Conservation (phyloP, 1,140 invertebrate species). For the Rhyzopertha dominica region DNA sequence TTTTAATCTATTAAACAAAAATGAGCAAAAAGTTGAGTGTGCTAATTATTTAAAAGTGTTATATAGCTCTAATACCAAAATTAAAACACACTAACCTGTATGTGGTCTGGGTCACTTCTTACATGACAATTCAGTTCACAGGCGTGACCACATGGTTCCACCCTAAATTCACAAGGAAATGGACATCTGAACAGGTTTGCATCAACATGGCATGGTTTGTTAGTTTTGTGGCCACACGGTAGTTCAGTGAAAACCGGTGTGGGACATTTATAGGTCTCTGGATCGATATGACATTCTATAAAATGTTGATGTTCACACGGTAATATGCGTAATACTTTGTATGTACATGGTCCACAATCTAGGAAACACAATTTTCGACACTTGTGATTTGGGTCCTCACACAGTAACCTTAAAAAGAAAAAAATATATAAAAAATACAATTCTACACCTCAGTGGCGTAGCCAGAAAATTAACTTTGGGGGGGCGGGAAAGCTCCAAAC, state of each 20-base stretch:
- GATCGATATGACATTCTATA: slow-evolving; percentile 44
- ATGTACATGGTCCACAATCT: slow-evolving; percentile 47
- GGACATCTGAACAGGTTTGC: slow-evolving; percentile 41
- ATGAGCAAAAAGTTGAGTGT: too few species aligned
- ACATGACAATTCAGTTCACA: slow-evolving; percentile 49
- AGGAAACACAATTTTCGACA: slow-evolving; percentile 49
- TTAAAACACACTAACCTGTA: slow-evolving; percentile 30
- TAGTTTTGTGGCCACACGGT: slow-evolving; percentile 48
- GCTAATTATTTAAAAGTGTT: slow-evolving; percentile 9
- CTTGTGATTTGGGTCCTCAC: slow-evolving; percentile 44
- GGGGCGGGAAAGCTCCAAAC: too few species aligned
- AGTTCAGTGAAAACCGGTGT: slow-evolving; percentile 39
- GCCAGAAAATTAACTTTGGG: too few species aligned
- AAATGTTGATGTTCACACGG: slow-evolving; percentile 47
- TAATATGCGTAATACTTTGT: slow-evolving; percentile 42
- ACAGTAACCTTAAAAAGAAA: slow-evolving; percentile 43
- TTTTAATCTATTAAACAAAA: too few species aligned
- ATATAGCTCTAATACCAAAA: neutral
- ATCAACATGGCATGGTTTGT: slow-evolving; percentile 45
- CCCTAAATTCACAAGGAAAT: slow-evolving; percentile 42
- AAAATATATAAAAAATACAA: too few species aligned
- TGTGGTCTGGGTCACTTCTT: slow-evolving; percentile 48
- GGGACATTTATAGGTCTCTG: slow-evolving; percentile 38
- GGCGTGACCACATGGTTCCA: slow-evolving; percentile 50
- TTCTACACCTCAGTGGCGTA: too few species aligned